A percentile compares a stretch with the other conserved stretches of the same genome.
Evolutionary conservation across 2,888 invertebrate genomes (phyloP).

Genomic region (Morinoia aosen): DNA sequence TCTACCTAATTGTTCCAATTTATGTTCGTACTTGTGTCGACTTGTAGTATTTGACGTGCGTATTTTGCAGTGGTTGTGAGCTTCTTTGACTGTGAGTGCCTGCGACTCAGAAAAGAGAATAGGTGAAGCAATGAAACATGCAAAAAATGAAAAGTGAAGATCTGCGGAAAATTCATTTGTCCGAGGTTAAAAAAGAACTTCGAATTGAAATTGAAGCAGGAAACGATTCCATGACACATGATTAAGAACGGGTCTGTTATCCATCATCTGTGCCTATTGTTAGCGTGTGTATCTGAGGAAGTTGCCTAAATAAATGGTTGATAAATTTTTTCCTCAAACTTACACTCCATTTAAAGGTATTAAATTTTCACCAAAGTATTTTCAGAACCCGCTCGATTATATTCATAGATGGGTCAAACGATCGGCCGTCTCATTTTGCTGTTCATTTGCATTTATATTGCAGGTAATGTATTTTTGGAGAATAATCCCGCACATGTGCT

Average conservation of each 20-base stretch:
- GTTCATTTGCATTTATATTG: not conserved
- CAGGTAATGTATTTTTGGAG: not conserved
- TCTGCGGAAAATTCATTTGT: no score
- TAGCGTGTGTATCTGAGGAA: not conserved
- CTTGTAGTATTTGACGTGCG: no score
- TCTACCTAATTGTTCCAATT: not conserved
- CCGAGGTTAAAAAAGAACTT: no score
- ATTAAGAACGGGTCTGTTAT: no score
- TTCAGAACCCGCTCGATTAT: not conserved
- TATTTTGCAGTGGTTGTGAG: no score
- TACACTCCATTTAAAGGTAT: not conserved
- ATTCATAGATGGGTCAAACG: not conserved
- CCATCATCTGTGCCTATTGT: not conserved
- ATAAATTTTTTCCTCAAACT: not conserved
- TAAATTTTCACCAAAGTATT: not conserved
- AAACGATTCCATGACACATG: no score
- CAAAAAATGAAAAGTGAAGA: no score
- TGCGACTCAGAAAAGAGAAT: no score
- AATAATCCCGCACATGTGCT: not conserved
- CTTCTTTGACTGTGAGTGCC: no score
- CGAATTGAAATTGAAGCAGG: no score
- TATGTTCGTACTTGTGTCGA: not conserved
- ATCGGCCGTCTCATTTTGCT: not conserved
- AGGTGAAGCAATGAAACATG: no score
- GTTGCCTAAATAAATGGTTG: not conserved